phyloP scores from a whole-genome alignment of 2,797 vertebrate species.

The Merluccius polli region DNA sequence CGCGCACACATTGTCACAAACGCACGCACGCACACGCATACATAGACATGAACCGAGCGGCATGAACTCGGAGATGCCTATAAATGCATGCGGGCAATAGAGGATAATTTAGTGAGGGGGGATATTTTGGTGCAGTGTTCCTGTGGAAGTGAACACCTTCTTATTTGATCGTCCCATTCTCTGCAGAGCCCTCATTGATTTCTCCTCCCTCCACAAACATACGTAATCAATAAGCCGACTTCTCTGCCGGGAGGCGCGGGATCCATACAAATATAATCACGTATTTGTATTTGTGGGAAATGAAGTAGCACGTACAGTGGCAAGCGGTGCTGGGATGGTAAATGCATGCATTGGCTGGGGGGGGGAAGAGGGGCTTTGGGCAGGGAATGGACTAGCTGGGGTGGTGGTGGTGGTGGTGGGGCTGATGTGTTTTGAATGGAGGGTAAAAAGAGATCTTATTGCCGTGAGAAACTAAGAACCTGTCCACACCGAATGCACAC shows the following conservation, averaged over 20 bases:
- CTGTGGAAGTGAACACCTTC: conserved; percentile 52
- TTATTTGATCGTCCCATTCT: conserved; percentile 52
- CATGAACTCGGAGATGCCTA: neutral
- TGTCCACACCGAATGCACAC: conserved; percentile 47
- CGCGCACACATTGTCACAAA: neutral
- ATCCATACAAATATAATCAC: conserved; percentile 71
- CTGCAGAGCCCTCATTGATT: conserved; percentile 53
- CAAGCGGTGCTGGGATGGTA: conserved; percentile 53
- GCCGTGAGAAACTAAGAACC: conserved; percentile 54
- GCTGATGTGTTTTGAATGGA: conserved; percentile 60
- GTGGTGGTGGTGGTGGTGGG: neutral
- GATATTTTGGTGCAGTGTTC: conserved; percentile 33
- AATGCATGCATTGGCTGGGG: conserved; percentile 2
- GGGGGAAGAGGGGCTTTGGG: conserved; percentile 40
- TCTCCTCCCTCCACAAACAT: conserved; percentile 51
- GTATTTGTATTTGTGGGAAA: conserved; percentile 64
- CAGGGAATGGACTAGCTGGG: conserved; percentile 10
- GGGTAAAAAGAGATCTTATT: conserved; percentile 62
- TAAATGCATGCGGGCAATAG: neutral
- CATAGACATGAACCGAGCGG: no score
- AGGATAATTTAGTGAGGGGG: neutral
- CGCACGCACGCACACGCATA: neutral
- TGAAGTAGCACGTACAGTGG: conserved; percentile 36
- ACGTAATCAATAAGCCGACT: conserved; percentile 66
- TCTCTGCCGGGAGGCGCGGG: conserved; percentile 52